phyloP scores from a whole-genome alignment of 2,888 invertebrate genomes.

The Bhutanitis thaidina region DNA sequence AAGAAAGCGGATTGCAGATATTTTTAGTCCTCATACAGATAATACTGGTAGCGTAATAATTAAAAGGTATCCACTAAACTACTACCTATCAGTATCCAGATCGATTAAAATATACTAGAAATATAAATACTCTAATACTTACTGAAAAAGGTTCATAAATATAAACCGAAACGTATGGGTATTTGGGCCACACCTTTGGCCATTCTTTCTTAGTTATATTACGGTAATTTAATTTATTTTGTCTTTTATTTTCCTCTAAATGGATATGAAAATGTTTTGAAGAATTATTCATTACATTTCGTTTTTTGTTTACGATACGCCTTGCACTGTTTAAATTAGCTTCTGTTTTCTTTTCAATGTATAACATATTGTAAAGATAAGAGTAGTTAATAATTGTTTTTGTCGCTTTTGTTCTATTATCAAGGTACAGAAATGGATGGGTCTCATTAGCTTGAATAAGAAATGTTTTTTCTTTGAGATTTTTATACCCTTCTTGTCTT shows the following conservation, averaged over 20 bases:
- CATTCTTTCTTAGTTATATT: neutral
- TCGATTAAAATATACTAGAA: no score
- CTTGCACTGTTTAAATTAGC: conserved; percentile 23
- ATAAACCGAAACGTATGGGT: conserved; percentile 59
- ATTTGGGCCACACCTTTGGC: conserved; percentile 45
- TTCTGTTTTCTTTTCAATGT: neutral
- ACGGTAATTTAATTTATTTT: neutral
- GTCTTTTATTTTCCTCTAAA: neutral
- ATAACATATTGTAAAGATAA: neutral
- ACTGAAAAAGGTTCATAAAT: conserved; percentile 62
- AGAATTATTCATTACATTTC: conserved; percentile 22
- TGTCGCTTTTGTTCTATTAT: neutral
- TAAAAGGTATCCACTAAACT: no score
- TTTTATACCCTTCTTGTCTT: no score
- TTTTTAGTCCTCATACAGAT: no score
- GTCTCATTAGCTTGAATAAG: neutral
- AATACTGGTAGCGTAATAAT: no score
- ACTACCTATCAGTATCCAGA: no score
- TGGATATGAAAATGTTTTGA: conserved; percentile 2
- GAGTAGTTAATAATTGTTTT: neutral
- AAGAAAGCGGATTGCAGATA: no score
- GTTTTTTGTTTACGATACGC: conserved; percentile 22
- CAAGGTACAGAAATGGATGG: neutral
- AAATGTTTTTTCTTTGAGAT: neutral
- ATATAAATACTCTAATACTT: conserved; percentile 22